phyloP scores from a whole-genome alignment of 2,797 vertebrate species.

The Scleropages formosus region DNA sequence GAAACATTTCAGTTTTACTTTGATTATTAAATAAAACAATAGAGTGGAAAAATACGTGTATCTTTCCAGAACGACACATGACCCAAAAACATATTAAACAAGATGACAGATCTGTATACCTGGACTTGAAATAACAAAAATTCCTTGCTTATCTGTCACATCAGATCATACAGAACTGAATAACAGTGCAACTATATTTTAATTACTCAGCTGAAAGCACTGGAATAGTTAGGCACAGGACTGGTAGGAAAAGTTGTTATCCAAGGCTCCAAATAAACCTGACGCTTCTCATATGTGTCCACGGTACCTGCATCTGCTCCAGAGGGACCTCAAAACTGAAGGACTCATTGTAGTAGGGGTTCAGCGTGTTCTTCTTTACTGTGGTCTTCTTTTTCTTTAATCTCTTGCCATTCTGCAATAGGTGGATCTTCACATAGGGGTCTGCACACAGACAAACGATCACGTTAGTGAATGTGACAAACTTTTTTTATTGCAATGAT shows the following conservation, averaged over 20 bases:
- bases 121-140: no score
- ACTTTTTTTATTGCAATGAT: no score
- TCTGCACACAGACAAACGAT: slow-evolving; percentile 70
- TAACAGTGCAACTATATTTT: neutral
- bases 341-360: slow-evolving; percentile 96
- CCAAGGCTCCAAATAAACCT: neutral
- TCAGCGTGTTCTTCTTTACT: slow-evolving; percentile 97
- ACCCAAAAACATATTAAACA: no score
- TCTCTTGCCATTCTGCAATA: slow-evolving; percentile 92
- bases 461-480: no score
- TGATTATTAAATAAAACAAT: no score
- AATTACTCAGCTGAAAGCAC: neutral
- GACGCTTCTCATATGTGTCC: slow-evolving; percentile 64
- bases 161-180: no score
- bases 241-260: no score
- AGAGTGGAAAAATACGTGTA: no score
- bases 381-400: slow-evolving; percentile 99
- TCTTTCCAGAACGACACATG: no score
- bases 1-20: neutral
- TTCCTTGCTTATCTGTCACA: no score
- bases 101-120: no score
- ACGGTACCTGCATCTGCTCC: slow-evolving; percentile 90
- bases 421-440: slow-evolving; percentile 96
- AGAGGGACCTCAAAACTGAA: slow-evolving; percentile 99
- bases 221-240: neutral